Evolutionary conservation across 2,888 invertebrate genomes (phyloP).

Genomic region (Drosophila aldrichi): DNA sequence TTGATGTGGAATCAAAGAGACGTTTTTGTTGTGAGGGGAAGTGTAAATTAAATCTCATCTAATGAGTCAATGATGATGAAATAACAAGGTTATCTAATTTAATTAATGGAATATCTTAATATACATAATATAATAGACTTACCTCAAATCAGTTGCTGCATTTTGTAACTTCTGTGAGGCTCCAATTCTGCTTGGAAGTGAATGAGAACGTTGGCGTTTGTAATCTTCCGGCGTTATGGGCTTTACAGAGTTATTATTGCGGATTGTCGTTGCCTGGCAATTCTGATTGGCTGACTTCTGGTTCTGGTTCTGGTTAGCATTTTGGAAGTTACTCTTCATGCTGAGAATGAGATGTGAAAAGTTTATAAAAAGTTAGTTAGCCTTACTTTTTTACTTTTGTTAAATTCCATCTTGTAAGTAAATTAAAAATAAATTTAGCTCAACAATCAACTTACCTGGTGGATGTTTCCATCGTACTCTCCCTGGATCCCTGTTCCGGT

Average conservation of each 20-base stretch:
- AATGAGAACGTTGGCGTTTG: conserved; percentile 65
- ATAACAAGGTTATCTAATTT: not conserved
- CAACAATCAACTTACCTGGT: conserved; percentile 27
- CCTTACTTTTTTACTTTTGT: too few species aligned
- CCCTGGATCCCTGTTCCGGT: not conserved
- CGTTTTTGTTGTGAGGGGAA: not conserved
- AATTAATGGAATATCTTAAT: not conserved
- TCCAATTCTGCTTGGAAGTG: conserved; percentile 70
- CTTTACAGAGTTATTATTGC: not conserved
- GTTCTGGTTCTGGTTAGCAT: not conserved
- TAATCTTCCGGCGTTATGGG: conserved; percentile 19
- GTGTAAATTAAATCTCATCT: not conserved
- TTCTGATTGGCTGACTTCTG: not conserved
- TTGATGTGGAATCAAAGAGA: not conserved
- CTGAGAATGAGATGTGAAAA: not conserved
- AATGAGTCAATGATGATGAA: not conserved
- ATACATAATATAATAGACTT: conserved; percentile 7
- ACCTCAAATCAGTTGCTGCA: conserved; percentile 26
- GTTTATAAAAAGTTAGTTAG: too few species aligned
- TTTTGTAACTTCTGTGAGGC: conserved; percentile 32
- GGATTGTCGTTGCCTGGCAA: conserved; percentile 1
- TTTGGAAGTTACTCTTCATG: conserved; percentile 10
- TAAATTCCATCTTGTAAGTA: too few species aligned
- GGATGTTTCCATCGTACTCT: not conserved
- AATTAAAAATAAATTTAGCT: too few species aligned